Base-by-base conservation (phyloP, 2,888 invertebrate genomes). In the Psococerastis gibbosa region DNA sequence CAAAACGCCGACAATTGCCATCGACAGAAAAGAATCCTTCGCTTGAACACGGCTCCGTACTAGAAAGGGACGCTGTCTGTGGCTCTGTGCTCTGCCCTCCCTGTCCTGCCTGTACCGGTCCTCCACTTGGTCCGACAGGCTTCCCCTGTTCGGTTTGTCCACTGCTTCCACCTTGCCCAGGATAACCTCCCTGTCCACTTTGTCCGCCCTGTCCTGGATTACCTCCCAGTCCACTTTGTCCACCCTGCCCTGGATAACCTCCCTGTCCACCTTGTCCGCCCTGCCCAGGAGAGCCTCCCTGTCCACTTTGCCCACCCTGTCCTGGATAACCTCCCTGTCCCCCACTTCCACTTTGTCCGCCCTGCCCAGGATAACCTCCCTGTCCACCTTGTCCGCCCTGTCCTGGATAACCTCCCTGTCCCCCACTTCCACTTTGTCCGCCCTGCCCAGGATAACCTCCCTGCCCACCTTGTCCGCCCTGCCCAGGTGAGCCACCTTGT, bases 1-100 rank as follows among this genome's bases (percentile, higher is more conserved):
- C 63, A 49, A 65, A 65, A 46, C 59, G 59, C 32, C 49, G 53
- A 44, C 65, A 65, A 35, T 64, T 56, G 9, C 48, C 51, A 42
- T 50, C 45, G 33, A 52, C 48, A 15, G 52, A 49, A 48, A 49
- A 53, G 46, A 52, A 55, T 20, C 57, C 57, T 43, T 53, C 53
- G 3, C 45, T 43, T 9, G 42, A 41, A 35, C 56, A 56, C 22
- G 47, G 46, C 16, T n/a, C n/a, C n/a, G n/a, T n/a, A n/a, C n/a
- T n/a, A n/a, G 49, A 47, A 6, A 46, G 43, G 45, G 17, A n/a
- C n/a, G n/a, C n/a, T n/a, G n/a, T n/a, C n/a, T n/a, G n/a, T n/a
- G n/a, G n/a, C n/a, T n/a, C n/a, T n/a, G n/a, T n/a, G n/a, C n/a
- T n/a, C n/a, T n/a, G n/a, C n/a, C n/a, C n/a, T n/a, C n/a, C n/a